These are phyloP conservation scores for Tineola bisselliella DNA, from an alignment of 2,888 invertebrate genomes.

Conservation along the genomic window DNA sequence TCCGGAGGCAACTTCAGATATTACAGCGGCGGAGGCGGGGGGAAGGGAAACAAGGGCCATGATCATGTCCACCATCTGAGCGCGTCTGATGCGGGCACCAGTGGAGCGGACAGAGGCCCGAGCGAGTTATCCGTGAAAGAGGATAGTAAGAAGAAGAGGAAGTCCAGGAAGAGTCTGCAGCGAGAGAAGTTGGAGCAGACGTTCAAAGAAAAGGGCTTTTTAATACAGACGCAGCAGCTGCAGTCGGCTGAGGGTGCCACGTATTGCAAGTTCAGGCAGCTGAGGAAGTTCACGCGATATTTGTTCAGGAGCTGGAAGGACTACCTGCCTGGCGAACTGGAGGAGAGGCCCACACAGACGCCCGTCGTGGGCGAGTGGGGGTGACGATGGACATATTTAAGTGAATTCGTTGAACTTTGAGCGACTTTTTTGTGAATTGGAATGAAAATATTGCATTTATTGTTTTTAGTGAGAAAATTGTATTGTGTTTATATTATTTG, in stretches of 20 bases:
- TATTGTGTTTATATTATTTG: too few species aligned
- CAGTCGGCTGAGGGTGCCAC: slow-evolving; percentile 94
- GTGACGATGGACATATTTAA: neutral
- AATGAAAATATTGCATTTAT: neutral
- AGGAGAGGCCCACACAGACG: slow-evolving; percentile 26
- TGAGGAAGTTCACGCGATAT: slow-evolving; percentile 90
- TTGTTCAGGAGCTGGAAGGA: slow-evolving; percentile 94
- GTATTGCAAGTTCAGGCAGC: slow-evolving; percentile 91
- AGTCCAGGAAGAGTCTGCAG: slow-evolving; percentile 83
- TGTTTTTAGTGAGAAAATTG: neutral
- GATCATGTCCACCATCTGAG: slow-evolving; percentile 67
- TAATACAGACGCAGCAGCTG: slow-evolving; percentile 92
- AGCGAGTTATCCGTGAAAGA: slow-evolving; percentile 36
- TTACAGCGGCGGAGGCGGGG: slow-evolving; percentile 86
- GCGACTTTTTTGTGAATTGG: too few species aligned
- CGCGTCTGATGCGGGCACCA: slow-evolving; percentile 55
- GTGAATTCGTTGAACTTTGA: neutral
- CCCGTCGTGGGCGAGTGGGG: neutral
- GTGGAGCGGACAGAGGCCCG: slow-evolving; percentile 27
- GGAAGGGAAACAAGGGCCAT: slow-evolving; percentile 78
- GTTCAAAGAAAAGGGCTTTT: slow-evolving; percentile 91
- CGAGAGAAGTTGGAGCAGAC: slow-evolving; percentile 90
- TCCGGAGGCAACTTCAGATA: slow-evolving; percentile 89
- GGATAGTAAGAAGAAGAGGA: slow-evolving; percentile 71
- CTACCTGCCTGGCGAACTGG: slow-evolving; percentile 82